Base-by-base conservation (phyloP, 2,797 vertebrate species). In the Hapalemur alaotrensis region DNA sequence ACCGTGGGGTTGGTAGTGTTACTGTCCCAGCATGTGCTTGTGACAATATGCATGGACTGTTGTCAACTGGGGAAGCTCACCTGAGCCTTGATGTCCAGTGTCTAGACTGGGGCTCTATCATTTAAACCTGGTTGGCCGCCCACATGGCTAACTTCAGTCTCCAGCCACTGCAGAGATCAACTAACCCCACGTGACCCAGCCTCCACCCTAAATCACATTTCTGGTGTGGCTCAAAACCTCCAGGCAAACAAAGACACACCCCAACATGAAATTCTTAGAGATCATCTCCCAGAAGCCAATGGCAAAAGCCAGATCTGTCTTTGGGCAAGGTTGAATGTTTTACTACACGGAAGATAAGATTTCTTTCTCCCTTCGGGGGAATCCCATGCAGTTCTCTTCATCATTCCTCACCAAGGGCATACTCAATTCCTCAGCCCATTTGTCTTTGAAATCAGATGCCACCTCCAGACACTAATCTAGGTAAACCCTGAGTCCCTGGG, bases 1-100 rank as follows among this genome's bases (percentile, higher is more conserved):
- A 43, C 32, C 0, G 3, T 30, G 50, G 38, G n/a, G 9, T n/a
- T 8, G 63, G 8, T 4, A 48, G 32, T 4, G 2, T 4, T 28
- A 7, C 20, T 54, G 0, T 38, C 14, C 35, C 54, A 79, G 54
- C 28, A 35, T 17, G 35, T 4, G 23, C 2, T 2, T 32, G 35
- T 10, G 14, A 50, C 7, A 38, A 10, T 38, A 54, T 5, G 4
- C n/a, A 35, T 3, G 22, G 41, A 59, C 11, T n/a, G 1, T 32
- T n/a, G 46, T n/a, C 78, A 54, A 14, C 14, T 23, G n/a, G 5
- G 32, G 10, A 67, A 11, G 25, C 18, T 78, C 25, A 18, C 50
- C 7, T 18, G 22, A 65, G 17, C 12, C 46, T 84, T 65, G 2
- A 22, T 4, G n/a, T 63, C 46, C 54, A 50, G 25, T 10, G 43